Evolutionary conservation across 2,888 invertebrate genomes (phyloP), one percentile per base, ranked within the genome.

Genomic region (Epinotia nisella): DNA sequence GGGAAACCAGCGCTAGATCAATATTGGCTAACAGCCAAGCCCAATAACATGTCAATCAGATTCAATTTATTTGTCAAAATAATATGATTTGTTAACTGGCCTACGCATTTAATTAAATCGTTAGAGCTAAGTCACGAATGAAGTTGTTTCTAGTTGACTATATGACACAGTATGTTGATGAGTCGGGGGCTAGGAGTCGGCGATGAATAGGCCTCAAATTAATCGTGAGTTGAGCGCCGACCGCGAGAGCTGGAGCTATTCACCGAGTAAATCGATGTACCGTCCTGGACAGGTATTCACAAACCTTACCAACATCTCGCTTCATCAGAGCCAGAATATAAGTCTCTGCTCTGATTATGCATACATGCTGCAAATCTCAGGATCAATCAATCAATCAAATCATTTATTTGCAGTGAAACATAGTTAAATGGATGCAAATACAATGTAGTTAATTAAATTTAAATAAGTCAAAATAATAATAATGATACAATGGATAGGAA

Each of bases 121-220:
- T 60, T 17, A 64, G 0, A n/a, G 35, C 13, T 15, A 39, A 35
- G 35, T 35, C 51, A 64, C 29, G 11, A 51, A 5, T 13, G 7
- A 13, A 29, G 13, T 11, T n/a, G n/a, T 11, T n/a, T 10, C 21
- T 60, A 65, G 53, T 75, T 75, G 61, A 51, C 72, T 73, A n/a
- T 75, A 67, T 72, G 66, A 35, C 9, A 64, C 76, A 67, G 74
- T 74, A 68, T 75, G 70, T 76, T 59, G 29, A 53, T 24, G 21
- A 53, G 41, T 29, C 41, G 35, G 10, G 15, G 56, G 56, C 21
- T 19, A 56, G 45, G 3, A 45, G 49, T 7, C 21, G 41, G 19
- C 41, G 49, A 78, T 78, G 75, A 80, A 78, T 82, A 78, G 78
- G 75, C 75, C 66, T 67, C 74, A 79, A 78, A 78, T 82, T 78